Conservation (phyloP, 2,797 vertebrate genomes). For the Melanotaenia maccullochi region DNA sequence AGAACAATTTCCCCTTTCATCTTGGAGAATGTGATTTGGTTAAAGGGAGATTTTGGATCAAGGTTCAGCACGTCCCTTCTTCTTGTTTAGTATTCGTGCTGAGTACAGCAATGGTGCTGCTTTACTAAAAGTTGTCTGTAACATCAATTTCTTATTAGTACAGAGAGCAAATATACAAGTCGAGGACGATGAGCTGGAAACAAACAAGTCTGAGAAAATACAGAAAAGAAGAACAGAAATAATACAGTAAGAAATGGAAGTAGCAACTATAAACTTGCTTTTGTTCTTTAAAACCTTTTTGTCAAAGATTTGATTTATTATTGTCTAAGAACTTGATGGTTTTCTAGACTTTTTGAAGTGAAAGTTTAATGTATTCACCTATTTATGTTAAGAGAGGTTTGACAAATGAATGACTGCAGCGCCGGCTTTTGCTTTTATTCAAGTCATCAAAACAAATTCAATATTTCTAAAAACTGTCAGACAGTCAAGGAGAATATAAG, state of each 20-base stretch:
- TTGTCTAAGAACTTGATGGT: constrained; percentile 31
- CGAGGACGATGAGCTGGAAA: constrained; percentile 42
- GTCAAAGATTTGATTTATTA: constrained; percentile 33
- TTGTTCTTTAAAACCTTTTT: constrained; percentile 17
- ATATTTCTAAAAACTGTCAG: constrained; percentile 50
- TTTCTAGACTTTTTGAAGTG: constrained; percentile 41
- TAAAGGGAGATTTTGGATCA: constrained; percentile 78
- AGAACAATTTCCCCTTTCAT: constrained; percentile 83
- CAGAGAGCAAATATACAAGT: constrained; percentile 62
- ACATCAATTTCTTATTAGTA: constrained; percentile 81
- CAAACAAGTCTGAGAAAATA: constrained; percentile 34
- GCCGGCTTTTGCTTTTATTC: constrained; percentile 61
- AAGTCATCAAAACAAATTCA: constrained; percentile 62
- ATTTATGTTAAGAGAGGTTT: constrained; percentile 47
- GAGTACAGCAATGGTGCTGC: constrained; percentile 75
- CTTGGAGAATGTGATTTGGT: constrained; percentile 74
- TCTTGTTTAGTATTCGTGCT: constrained; percentile 77
- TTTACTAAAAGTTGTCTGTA: constrained; percentile 78
- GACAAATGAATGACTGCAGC: constrained; percentile 60
- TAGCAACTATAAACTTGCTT: constrained; percentile 28
- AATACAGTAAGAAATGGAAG: constrained; percentile 23
- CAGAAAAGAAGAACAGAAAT: constrained; percentile 22
- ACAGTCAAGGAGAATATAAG: constrained; percentile 43
- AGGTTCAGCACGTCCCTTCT: constrained; percentile 72
- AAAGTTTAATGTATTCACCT: constrained; percentile 53